These are phyloP conservation scores for Stenchaetothrips biformis DNA, from an alignment of 2,888 invertebrate species.

Conservation along the genomic window DNA sequence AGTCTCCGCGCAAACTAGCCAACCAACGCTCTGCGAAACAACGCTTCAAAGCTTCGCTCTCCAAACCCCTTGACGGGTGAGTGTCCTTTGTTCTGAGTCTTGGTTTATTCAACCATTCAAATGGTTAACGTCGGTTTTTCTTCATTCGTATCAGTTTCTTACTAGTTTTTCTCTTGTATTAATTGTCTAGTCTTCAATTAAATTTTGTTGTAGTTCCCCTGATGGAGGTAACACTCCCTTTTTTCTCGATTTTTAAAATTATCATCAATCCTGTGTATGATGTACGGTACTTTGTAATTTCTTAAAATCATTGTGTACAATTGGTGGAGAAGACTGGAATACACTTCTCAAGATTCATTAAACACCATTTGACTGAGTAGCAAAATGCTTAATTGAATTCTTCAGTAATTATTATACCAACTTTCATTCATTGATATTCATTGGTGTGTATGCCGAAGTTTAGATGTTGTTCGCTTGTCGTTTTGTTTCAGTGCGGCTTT, in stretches of 20 bases:
- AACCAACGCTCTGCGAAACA: slow-evolving; percentile 13
- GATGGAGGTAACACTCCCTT: too few relatives aligned
- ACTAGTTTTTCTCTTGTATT: background rate
- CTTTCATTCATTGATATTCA: too few relatives aligned
- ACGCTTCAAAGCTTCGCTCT: background rate
- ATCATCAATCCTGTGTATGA: too few relatives aligned
- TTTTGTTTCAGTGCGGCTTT: background rate
- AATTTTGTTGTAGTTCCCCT: too few relatives aligned
- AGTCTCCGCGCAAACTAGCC: background rate
- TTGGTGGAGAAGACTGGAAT: too few relatives aligned
- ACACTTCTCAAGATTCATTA: background rate
- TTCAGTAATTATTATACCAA: too few relatives aligned
- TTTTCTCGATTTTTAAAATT: too few relatives aligned
- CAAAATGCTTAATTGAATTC: too few relatives aligned
- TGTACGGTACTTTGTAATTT: too few relatives aligned
- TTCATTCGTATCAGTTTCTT: background rate
- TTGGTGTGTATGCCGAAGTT: too few relatives aligned
- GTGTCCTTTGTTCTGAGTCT: slow-evolving; percentile 2
- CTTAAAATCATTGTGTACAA: too few relatives aligned
- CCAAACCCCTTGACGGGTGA: background rate
- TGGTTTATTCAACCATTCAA: background rate
- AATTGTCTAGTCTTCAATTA: too few relatives aligned
- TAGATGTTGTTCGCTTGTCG: background rate
- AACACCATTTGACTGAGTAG: background rate
- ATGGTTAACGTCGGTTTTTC: background rate